Evolutionary conservation across 2,888 invertebrate species (phyloP).

Genomic region (Loripinus fragilis): DNA sequence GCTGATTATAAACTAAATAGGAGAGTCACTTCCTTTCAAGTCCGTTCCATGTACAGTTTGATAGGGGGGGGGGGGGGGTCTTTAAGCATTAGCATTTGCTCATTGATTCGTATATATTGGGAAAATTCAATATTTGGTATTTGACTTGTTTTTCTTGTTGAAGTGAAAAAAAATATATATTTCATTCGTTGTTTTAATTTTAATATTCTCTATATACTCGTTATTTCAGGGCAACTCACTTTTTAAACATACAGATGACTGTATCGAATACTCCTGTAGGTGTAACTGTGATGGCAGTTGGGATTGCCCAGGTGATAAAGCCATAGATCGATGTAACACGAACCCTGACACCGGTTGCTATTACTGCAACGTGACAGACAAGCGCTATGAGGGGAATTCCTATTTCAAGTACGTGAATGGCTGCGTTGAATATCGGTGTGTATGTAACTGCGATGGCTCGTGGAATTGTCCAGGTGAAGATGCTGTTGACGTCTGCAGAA

Average conservation of each 20-base stretch:
- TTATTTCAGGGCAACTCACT: conserved; percentile 60
- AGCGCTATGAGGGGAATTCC: conserved; percentile 48
- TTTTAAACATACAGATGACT: conserved; percentile 70
- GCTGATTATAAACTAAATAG: too few relatives aligned
- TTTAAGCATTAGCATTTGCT: too few relatives aligned
- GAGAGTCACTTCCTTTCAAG: too few relatives aligned
- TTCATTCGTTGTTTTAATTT: too few relatives aligned
- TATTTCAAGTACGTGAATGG: conserved; percentile 63
- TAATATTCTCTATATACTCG: too few relatives aligned
- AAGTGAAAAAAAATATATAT: too few relatives aligned
- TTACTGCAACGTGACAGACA: conserved; percentile 47
- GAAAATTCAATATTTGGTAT: too few relatives aligned
- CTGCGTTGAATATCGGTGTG: conserved; percentile 68
- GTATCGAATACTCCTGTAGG: conserved; percentile 70
- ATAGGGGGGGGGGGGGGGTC: too few relatives aligned
- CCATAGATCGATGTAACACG: conserved; percentile 55
- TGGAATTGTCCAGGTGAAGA: conserved; percentile 64
- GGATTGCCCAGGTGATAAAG: conserved; percentile 69
- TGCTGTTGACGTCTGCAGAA: conserved; percentile 64
- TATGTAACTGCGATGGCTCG: conserved; percentile 64
- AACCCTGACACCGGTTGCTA: conserved; percentile 44
- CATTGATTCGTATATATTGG: too few relatives aligned
- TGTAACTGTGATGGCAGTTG: conserved; percentile 77
- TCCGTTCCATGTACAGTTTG: too few relatives aligned
- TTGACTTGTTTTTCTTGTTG: too few relatives aligned